Conservation (phyloP, 2,888 invertebrate species). For the Trachelus stipa region DNA sequence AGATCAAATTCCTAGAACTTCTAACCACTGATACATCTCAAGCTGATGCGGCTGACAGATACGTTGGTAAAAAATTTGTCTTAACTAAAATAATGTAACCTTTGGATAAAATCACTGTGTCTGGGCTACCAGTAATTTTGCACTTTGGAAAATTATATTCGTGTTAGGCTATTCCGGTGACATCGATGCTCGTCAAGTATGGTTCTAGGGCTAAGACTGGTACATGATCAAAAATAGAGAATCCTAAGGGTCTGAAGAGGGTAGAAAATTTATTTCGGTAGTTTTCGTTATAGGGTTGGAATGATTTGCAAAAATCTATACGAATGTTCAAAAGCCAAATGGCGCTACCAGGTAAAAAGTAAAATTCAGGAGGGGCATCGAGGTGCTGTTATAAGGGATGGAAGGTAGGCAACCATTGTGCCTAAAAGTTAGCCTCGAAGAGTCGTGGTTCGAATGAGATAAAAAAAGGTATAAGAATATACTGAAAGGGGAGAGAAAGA, state of each 20-base stretch:
- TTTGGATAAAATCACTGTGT: neutral
- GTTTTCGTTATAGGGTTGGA: conserved; percentile 14
- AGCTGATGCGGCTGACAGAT: neutral
- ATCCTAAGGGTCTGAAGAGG: neutral
- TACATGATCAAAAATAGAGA: neutral
- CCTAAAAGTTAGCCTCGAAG: conserved; percentile 23
- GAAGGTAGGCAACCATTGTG: conserved; percentile 12
- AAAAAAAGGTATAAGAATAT: conserved; percentile 1
- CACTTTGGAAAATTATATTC: neutral
- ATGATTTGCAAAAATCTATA: conserved; percentile 52
- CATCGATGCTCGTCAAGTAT: neutral
- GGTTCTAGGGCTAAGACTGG: neutral
- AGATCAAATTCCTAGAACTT: neutral
- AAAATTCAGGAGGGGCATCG: conserved; percentile 21
- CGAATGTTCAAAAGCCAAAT: conserved; percentile 20
- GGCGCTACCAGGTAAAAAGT: conserved; percentile 37
- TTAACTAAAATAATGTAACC: neutral
- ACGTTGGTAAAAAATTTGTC: neutral
- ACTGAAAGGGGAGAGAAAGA: conserved; percentile 17
- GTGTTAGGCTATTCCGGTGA: neutral
- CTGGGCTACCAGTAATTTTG: neutral
- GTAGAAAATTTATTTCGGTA: neutral
- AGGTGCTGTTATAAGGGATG: conserved; percentile 31
- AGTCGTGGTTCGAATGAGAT: conserved; percentile 19
- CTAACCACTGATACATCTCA: neutral